Evolutionary conservation across 2,888 invertebrate species (phyloP), one percentile per base, ranked within the genome.

Genomic region (Athalia rosae): DNA sequence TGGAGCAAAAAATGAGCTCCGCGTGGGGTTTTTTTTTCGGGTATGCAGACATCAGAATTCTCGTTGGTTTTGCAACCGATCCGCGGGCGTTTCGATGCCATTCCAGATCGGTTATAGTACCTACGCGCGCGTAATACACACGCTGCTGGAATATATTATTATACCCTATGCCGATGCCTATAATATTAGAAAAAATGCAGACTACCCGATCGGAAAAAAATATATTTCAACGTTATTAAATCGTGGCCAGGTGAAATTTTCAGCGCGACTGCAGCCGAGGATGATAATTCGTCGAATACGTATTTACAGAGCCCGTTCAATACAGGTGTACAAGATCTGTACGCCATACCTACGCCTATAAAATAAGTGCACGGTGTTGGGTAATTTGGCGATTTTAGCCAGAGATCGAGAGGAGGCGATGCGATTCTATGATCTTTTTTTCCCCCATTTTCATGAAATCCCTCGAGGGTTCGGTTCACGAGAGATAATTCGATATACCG

Each of bases 251-350:
- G 28, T 28, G 28, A 56, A 28, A 58, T 71, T 67, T 67, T 58
- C 56, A 13, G 58, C 58, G 58, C 45, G 28, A 28, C 45, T n/a
- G n/a, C 56, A 8, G 45, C 71, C 43, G 41, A 67, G 15, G 58
- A 58, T 67, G 67, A 67, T 71, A 56, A 71, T 71, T 71, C 58
- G 58, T 56, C 69, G 8, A 56, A 69, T 69, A 8, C 11, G 11
- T 11, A 11, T 3, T 11, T 53, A 11, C 43, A n/a, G 56, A 15
- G 71, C 56, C 69, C 69, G 69, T 71, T 71, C 58, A 71, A 56
- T 41, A 4, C 5, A 62, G 43, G 7, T 3, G 43, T 43, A 62
- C 13, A 7, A 62, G 47, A 28, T 28, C 15, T 28, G n/a, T 50
- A 28, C 48, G 66, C 50, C 41, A 43, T 6, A 28, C n/a, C 53